Evolutionary conservation across 2,888 invertebrate genomes (phyloP).

Genomic region (Monoplex corrugatus): DNA sequence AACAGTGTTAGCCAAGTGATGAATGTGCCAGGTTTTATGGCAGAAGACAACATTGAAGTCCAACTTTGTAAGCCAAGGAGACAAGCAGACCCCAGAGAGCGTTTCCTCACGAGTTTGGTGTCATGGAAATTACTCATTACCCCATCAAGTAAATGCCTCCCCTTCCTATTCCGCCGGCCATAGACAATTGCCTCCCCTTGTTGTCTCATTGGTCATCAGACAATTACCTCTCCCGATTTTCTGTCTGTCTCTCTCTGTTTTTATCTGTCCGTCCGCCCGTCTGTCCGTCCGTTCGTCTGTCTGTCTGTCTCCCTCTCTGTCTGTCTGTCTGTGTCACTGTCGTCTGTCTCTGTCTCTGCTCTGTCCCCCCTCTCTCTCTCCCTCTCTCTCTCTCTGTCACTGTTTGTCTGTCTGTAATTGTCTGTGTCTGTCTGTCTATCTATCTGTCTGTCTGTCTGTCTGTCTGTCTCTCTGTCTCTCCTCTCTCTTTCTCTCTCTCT

Average conservation of each 20-base stretch:
- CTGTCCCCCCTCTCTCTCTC: not conserved
- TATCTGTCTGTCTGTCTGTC: not conserved
- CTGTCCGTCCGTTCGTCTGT: not conserved
- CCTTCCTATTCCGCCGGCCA: no score
- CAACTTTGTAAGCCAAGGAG: no score
- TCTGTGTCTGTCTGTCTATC: not conserved
- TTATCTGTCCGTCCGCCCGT: no score
- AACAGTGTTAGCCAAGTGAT: no score
- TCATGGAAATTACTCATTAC: not conserved
- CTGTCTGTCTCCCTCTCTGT: not conserved
- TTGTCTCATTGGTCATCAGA: not conserved
- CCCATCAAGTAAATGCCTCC: no score
- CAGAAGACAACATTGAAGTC: no score
- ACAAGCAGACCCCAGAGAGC: not conserved
- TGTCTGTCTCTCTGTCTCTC: not conserved
- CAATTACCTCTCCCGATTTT: not conserved
- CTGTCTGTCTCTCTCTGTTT: not conserved
- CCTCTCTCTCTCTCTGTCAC: not conserved
- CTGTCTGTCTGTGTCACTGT: not conserved
- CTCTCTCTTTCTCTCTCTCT: no score
- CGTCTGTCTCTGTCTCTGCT: no score
- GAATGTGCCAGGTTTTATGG: no score
- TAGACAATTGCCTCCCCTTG: conserved; percentile 6
- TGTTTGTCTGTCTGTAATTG: not conserved
- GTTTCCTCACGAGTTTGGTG: no score